phyloP scores from a whole-genome alignment of 1,140 invertebrate genomes.

The Zaprionus africanus region DNA sequence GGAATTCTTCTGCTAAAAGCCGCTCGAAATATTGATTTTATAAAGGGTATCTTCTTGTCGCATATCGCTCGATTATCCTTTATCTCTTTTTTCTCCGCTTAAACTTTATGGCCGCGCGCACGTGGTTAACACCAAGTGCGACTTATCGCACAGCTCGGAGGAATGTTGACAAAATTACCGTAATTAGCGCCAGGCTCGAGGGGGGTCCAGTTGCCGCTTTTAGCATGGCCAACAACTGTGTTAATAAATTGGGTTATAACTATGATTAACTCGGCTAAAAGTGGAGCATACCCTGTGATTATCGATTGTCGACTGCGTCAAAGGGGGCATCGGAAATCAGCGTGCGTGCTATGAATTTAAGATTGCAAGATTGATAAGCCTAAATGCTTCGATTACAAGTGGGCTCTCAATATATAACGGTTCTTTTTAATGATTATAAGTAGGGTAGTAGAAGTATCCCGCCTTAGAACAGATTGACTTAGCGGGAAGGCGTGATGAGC shows the following conservation, averaged over 20 bases:
- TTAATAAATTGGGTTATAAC: constrained; percentile 51
- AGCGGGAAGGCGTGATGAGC: no score
- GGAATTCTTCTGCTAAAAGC: background rate
- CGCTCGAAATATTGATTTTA: background rate
- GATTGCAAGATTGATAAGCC: background rate
- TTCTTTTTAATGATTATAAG: background rate
- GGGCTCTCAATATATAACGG: background rate
- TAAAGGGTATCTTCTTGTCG: constrained; percentile 9
- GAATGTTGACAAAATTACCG: constrained; percentile 52
- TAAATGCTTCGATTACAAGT: background rate
- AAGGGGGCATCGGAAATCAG: background rate
- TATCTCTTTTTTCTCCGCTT: constrained; percentile 29
- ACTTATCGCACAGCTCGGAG: constrained; percentile 33
- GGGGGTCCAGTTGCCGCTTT: constrained; percentile 24
- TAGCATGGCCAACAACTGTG: constrained; percentile 17
- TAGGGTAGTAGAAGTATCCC: background rate
- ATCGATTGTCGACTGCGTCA: constrained; percentile 12
- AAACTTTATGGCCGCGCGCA: constrained; percentile 58
- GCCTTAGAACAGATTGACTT: background rate
- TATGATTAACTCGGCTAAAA: constrained; percentile 13
- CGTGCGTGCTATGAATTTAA: background rate
- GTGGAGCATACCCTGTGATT: background rate
- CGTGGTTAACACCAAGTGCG: constrained; percentile 41
- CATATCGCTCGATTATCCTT: background rate
- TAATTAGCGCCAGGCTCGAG: constrained; percentile 58